These are phyloP conservation scores for Microtus agrestis DNA, from an alignment of 2,797 vertebrate genomes.

Conservation along the genomic window DNA sequence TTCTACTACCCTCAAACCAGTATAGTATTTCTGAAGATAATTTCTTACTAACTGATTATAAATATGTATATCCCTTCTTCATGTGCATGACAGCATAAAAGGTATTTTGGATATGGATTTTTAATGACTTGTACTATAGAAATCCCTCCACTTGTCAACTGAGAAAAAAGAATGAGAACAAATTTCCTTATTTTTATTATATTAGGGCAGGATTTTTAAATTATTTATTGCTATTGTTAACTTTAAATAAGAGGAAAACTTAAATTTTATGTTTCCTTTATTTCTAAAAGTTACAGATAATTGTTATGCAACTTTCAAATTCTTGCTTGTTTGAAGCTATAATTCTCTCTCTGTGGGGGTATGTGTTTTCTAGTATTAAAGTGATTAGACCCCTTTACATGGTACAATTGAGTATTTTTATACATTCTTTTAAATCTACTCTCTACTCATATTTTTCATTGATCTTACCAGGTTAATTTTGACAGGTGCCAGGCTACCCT, in stretches of 20 bases:
- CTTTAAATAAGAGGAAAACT: not conserved
- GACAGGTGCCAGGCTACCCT: not conserved
- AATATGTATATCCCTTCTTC: not conserved
- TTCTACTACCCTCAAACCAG: not conserved
- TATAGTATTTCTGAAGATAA: not conserved
- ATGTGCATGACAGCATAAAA: not conserved
- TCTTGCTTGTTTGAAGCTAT: no score
- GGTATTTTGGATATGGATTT: not conserved
- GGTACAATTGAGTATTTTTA: not conserved
- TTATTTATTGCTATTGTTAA: not conserved
- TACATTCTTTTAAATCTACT: not conserved
- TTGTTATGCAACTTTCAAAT: not conserved
- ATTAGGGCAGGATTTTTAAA: not conserved
- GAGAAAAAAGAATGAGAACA: not conserved
- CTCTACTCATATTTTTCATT: not conserved
- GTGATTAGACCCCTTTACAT: not conserved
- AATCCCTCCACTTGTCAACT: not conserved
- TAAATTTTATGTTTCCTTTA: not conserved
- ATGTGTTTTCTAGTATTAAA: not conserved
- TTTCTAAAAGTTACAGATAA: not conserved
- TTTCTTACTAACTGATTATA: not conserved
- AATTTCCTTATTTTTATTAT: not conserved
- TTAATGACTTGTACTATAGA: not conserved
- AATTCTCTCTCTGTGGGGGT: not conserved
- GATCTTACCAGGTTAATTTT: not conserved